phyloP scores from a whole-genome alignment of 2,888 invertebrate genomes.

The Dysmachus trigonus region DNA sequence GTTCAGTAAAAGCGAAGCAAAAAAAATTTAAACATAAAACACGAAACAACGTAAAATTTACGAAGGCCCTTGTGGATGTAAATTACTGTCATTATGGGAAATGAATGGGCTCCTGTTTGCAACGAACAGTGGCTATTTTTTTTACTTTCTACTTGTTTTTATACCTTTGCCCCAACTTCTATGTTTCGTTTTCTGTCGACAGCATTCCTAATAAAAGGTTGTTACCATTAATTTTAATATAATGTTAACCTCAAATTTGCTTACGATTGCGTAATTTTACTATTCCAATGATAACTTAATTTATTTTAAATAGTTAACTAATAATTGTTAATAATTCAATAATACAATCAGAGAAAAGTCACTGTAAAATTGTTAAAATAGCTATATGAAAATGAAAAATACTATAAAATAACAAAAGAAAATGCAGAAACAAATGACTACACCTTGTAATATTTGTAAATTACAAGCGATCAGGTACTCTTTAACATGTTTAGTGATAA shows the following conservation, averaged over 20 bases:
- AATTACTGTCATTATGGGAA: conserved; percentile 23
- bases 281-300: neutral
- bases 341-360: no score
- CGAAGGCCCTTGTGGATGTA: neutral
- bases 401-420: no score
- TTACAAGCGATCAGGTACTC: no score
- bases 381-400: no score
- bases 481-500: no score
- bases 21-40: neutral
- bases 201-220: neutral
- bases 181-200: neutral
- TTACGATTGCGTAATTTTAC: neutral
- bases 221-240: neutral
- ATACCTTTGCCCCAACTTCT: neutral
- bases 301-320: no score
- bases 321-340: no score
- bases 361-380: no score
- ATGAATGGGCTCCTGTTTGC: conserved; percentile 15
- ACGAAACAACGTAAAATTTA: neutral
- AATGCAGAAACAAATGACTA: no score
- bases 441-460: no score
- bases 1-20: neutral
- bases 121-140: neutral
- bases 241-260: neutral
- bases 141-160: neutral